Base-by-base conservation (phyloP, 2,888 invertebrate species). In the Lissonota sp. region DNA sequence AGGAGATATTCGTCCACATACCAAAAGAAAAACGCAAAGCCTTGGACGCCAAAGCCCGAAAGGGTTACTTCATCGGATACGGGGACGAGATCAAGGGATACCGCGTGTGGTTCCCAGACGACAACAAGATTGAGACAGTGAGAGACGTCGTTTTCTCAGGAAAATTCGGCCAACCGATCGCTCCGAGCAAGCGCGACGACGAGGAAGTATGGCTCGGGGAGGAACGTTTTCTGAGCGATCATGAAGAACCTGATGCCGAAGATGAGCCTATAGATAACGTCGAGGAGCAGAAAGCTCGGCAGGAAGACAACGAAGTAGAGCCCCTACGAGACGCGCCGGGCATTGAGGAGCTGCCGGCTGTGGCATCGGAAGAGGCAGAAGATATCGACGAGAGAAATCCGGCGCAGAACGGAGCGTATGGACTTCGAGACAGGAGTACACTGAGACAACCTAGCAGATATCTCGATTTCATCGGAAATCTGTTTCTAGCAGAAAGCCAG, bases 21-120 rank as follows among this genome's bases (percentile, higher is more conserved):
- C 80, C 73, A 14, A 72, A 70, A 3, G 57, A 70, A 39, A 72
- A 64, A 1, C 67, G 16, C n/a, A 0, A 80, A 74, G 37, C n/a
- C n/a, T 78, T 58, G 74, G 80, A 78, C 6, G n/a, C 6, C 2
- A 80, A 83, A 39, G 67, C 73, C n/a, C n/a, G 6, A 10, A 64
- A 10, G 70, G 70, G 5, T 10, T 78, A n/a, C 8, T 60, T 80
- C 0, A 62, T 80, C 2, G 80, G 78, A 0, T 83, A 77, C 16
- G 73, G 44, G 1, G 74, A 74, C 1, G 58, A 74, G 0, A 7
- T 60, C 4, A 80, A 83, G 53, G 74, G 62, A 0, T 83, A 78
- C 39, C 67, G 80, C 14, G 42, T 82, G 0, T 77, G 71, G 14
- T 8, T 64, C 12, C 64, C 71, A 7, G 57, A 37, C 37, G 57